Percentiles rank a stretch among this genome's conserved stretches.
phyloP scores from a whole-genome alignment of 2,113 vertebrate genomes.

The Dolichallabes microphthalmus region DNA sequence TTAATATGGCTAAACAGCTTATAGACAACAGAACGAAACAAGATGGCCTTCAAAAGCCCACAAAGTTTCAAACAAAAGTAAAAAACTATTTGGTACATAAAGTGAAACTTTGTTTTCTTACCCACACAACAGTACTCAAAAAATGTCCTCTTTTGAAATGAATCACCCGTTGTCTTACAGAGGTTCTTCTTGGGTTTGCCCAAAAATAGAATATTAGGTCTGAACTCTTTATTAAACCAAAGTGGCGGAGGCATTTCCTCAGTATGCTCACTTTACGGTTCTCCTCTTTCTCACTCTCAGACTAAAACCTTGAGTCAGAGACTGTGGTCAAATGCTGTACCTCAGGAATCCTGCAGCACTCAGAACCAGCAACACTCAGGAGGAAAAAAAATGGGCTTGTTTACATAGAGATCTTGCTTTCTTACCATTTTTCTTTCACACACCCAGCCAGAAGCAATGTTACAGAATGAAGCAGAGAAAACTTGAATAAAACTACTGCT shows the following conservation, averaged over 20 bases:
- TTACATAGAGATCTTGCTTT: constrained; percentile 37
- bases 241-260: constrained; percentile 57
- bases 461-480: background rate
- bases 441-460: constrained; percentile 24
- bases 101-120: constrained; percentile 40
- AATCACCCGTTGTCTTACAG: constrained; percentile 39
- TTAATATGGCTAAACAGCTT: constrained; percentile 51
- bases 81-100: constrained; percentile 14
- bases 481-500: background rate
- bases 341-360: constrained; percentile 55
- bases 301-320: constrained; percentile 45
- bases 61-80: constrained; percentile 9
- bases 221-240: constrained; percentile 55
- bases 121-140: constrained; percentile 42
- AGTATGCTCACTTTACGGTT: constrained; percentile 23
- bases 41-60: constrained; percentile 51
- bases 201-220: constrained; percentile 55
- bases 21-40: constrained; percentile 53
- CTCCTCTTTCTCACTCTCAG: constrained; percentile 23
- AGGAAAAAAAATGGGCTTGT: constrained; percentile 45
- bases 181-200: constrained; percentile 41
- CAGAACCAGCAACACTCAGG: constrained; percentile 35
- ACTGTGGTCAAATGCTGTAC: constrained; percentile 52
- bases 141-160: constrained; percentile 26
- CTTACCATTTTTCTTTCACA: constrained; percentile 33